Base-by-base conservation (phyloP, 2,113 vertebrate species). In the Montifringilla adamsi region DNA sequence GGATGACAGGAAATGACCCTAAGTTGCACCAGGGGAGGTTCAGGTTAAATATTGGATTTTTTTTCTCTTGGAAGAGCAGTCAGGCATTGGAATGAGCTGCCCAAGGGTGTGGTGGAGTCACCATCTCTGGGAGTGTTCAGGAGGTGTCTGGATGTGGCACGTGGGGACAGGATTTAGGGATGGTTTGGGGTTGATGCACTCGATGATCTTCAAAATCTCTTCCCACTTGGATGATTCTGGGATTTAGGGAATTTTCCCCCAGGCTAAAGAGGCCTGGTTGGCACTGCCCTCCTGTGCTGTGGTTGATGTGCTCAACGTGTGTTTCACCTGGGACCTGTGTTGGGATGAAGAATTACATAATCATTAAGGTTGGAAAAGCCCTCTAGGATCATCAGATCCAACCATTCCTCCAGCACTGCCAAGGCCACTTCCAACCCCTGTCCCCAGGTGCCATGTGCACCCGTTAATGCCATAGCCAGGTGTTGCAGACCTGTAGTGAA, bases 391-490 rank as follows among this genome's bases (percentile, higher is more conserved):
- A 16, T n/a, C 41, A 28, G 26, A 15, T 41, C 50, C 70, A 37
- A 1, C 33, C 41, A 2, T 30, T 41, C 24, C 70, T 16, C 30
- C 60, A 20, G 35, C n/a, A 7, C 23, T 41, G 43, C 43, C 70
- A 11, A 3, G 52, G 62, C 30, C 60, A 49, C 30, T 37, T n/a
- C n/a, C 8, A 1, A 7, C 14, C 59, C n/a, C 3, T 10, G 52
- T 35, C 35, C 70, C 44, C 43, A 41, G 0, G 59, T 47, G 69
- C 68, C 81, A 27, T 35, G 39, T 18, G 59, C 59, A 17, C 67
- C 2, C 0, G 0, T 39, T 17, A 3, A 5, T 31, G 73, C 30
- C 21, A 13, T 7, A 2, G 14, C 37, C 19, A 44, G 50, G 0
- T 20, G 39, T 7, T 46, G 33, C 1, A 46, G 46, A 15, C 2